Base-by-base conservation (phyloP, 2,888 invertebrate genomes). In the Chorisops tibialis region DNA sequence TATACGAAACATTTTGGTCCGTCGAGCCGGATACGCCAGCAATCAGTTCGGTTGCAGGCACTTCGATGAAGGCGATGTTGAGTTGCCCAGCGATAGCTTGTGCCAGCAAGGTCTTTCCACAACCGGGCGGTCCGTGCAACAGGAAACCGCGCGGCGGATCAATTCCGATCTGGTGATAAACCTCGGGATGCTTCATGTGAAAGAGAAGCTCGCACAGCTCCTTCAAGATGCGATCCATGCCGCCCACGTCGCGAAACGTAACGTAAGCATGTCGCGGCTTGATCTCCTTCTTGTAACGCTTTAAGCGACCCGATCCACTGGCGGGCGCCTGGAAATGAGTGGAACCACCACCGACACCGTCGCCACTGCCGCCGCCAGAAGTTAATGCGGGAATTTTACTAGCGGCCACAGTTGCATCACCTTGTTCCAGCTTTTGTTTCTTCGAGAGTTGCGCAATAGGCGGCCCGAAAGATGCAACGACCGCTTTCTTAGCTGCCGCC, bases 11-110 rank as follows among this genome's bases (percentile, higher is more conserved):
- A 68, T 94, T 84, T 73, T 93, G 91, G 77, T 99, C 98, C 0
- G 95, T 95, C 77, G 96, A 96, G 0, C 98, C 98, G 0, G 96
- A 95, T 63, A 98, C 87, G 1, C 97, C 97, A 11, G 91, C 92
- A 2, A 98, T 89, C 63, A 99, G 78, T 78, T 97, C 96, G 0
- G 97, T 93, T 1, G 94, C 94, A 7, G 93, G 87, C 9, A 96
- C 86, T 77, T 93, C 90, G 56, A 98, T 79, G 59, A 97, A 78
- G 0, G 94, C 91, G 45, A 97, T 77, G 67, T 86, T 83, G 41
- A 97, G 78, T 81, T 97, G 92, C 88, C 93, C 92, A 22, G 92
- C 89, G 69, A 93, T 88, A 2, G 91, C 91, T 73, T 88, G 82
- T 0, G 92, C 93, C 63, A 93, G 72, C 60, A 91, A 80, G 3